These are phyloP conservation scores for Physocephala rufipes DNA, from an alignment of 2,888 invertebrate species.

Conservation along the genomic window DNA sequence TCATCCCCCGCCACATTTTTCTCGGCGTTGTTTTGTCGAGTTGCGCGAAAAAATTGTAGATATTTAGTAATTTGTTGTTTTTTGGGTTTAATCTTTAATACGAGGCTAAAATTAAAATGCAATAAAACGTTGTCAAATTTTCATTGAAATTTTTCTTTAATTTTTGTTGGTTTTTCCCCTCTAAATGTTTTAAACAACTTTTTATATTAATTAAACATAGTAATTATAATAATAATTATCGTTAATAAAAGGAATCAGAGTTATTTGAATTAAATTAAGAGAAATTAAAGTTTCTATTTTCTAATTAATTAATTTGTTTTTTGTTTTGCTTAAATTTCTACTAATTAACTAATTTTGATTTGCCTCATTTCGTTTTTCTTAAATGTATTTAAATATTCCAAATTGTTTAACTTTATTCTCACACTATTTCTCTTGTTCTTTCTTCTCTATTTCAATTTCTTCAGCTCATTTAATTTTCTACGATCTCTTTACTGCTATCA, in stretches of 20 bases:
- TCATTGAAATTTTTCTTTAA: constrained; percentile 52
- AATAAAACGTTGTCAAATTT: constrained; percentile 41
- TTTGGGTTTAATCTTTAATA: too few species aligned
- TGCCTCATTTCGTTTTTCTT: not conserved
- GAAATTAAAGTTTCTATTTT: constrained; percentile 18
- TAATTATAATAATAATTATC: not conserved
- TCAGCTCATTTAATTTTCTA: constrained; percentile 30
- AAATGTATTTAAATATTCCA: not conserved
- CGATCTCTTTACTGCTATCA: constrained; percentile 42
- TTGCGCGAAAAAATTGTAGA: too few species aligned
- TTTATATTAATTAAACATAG: too few species aligned
- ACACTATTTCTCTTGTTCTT: not conserved
- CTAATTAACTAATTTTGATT: constrained; percentile 33
- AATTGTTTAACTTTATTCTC: not conserved
- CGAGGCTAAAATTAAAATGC: too few species aligned
- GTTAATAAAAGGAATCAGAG: constrained; percentile 7
- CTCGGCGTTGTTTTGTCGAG: not conserved
- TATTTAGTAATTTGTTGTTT: too few species aligned
- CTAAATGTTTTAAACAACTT: not conserved
- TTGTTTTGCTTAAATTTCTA: constrained; percentile 17
- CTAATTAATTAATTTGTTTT: not conserved
- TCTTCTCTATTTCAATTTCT: not conserved
- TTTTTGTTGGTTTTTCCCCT: constrained; percentile 59
- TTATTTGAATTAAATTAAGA: constrained; percentile 3
- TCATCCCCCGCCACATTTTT: too few species aligned